Conservation (phyloP, 1,140 invertebrate species). For the Drosophila orosa region DNA sequence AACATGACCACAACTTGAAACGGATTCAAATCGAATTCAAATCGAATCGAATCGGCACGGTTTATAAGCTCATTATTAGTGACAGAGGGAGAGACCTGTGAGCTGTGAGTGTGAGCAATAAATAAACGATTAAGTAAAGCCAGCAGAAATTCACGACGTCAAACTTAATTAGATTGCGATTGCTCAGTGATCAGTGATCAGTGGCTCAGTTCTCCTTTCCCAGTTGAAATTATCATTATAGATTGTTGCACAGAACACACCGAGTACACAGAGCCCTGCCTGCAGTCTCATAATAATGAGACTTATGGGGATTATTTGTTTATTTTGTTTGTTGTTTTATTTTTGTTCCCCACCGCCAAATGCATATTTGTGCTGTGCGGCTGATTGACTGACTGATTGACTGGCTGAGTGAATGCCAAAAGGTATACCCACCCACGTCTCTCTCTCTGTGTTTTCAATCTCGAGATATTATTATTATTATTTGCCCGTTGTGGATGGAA, state of each 20-base stretch:
- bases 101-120: constrained; percentile 49
- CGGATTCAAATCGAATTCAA: constrained; percentile 14
- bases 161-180: constrained; percentile 76
- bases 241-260: constrained; percentile 17
- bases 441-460: constrained; percentile 4
- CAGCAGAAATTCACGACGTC: constrained; percentile 37
- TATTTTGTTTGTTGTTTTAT: constrained; percentile 20
- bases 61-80: constrained; percentile 46
- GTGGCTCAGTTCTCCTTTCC: constrained; percentile 26
- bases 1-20: constrained; percentile 23
- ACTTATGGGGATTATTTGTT: constrained; percentile 79
- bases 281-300: constrained; percentile 71
- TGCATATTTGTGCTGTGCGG: constrained; percentile 66
- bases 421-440: constrained; percentile 35
- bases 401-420: constrained; percentile 36
- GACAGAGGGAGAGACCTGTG: constrained; percentile 19
- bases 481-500: constrained; percentile 61
- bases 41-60: constrained; percentile 17
- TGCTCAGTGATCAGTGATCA: neutral
- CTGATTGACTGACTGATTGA: constrained; percentile 45
- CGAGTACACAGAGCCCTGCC: neutral
- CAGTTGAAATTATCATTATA: constrained; percentile 16
- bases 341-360: constrained; percentile 13
- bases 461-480: constrained; percentile 40
- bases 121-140: constrained; percentile 74